Conservation (phyloP, 2,113 vertebrate genomes). For the Hyperoodon ampullatus region DNA sequence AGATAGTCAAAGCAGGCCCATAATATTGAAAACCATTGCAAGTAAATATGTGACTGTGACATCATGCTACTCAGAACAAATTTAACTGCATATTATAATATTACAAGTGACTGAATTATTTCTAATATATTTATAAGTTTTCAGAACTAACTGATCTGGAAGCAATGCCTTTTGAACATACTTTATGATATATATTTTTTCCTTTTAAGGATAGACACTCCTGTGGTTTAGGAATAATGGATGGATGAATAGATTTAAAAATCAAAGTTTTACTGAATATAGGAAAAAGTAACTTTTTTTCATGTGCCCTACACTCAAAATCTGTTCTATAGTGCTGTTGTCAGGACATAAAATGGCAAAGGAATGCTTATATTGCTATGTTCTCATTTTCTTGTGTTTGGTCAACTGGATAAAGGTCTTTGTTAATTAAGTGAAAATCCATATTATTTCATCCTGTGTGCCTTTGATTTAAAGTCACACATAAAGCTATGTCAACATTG, state of each 20-base stretch:
- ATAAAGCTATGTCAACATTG: conserved; percentile 26
- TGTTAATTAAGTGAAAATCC: conserved; percentile 55
- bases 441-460: neutral
- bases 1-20: neutral
- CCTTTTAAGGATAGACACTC: neutral
- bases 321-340: neutral
- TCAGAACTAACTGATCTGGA: neutral
- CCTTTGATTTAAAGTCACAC: conserved; percentile 56
- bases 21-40: neutral
- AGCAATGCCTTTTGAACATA: neutral
- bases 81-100: neutral
- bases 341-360: neutral
- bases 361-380: neutral
- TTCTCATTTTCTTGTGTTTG: conserved; percentile 31
- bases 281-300: neutral
- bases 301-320: neutral
- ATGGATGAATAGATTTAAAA: neutral
- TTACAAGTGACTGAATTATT: neutral
- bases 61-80: neutral
- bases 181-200: neutral
- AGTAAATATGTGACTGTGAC: neutral
- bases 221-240: neutral
- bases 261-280: neutral
- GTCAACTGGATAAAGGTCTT: conserved; percentile 23
- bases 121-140: neutral